Evolutionary conservation across 1,140 invertebrate species (phyloP).

Genomic region (Drosophila navojoa): DNA sequence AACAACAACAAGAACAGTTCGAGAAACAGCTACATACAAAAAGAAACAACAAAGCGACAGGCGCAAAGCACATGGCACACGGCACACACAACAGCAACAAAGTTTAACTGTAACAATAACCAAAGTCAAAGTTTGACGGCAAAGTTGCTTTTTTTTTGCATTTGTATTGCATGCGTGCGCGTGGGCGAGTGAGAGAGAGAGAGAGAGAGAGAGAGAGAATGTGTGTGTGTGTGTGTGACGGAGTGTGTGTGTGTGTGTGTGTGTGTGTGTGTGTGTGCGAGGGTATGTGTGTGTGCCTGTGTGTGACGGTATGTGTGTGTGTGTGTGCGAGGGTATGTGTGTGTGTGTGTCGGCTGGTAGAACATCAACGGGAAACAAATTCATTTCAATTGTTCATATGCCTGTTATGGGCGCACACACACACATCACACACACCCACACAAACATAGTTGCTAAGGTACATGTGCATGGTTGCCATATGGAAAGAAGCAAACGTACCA

Average conservation of each 20-base stretch:
- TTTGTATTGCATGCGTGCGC: constrained; percentile 31
- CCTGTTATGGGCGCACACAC: constrained; percentile 24
- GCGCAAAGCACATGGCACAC: constrained; percentile 43
- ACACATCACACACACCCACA: neutral
- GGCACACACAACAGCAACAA: constrained; percentile 60
- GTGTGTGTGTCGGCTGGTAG: constrained; percentile 27
- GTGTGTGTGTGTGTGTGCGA: constrained; percentile 27
- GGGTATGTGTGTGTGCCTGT: constrained; percentile 20
- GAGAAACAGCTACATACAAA: constrained; percentile 17
- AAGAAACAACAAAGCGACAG: constrained; percentile 19
- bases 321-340: no score
- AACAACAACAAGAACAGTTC: constrained; percentile 13
- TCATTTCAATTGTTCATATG: constrained; percentile 74
- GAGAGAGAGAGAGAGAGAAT: no score
- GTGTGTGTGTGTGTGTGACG: constrained; percentile 23
- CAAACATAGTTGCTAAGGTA: neutral
- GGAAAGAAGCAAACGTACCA: no score
- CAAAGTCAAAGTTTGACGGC: constrained; percentile 80
- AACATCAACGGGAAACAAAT: constrained; percentile 73
- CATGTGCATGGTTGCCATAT: no score
- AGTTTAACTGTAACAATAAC: constrained; percentile 82
- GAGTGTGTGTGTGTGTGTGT: constrained; percentile 22
- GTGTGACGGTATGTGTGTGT: constrained; percentile 22
- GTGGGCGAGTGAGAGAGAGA: constrained; percentile 6
- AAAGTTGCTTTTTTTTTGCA: constrained; percentile 70